Evolutionary conservation across 2,113 vertebrate species (phyloP).

Genomic region (Rostratula benghalensis): DNA sequence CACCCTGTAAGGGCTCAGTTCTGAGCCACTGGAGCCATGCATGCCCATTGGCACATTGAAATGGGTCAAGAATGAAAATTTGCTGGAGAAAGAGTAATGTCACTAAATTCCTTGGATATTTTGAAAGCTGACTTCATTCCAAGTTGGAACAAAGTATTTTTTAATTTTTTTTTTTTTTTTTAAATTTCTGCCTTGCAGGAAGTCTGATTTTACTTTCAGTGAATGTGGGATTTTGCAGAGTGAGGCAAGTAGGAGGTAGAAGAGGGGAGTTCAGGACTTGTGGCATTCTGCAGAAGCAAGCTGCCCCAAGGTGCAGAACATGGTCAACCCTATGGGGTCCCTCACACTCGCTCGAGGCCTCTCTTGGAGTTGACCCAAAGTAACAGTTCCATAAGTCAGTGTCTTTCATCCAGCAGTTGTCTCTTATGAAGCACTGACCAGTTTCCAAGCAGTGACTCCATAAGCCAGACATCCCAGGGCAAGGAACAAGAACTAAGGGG

Average conservation of each 20-base stretch:
- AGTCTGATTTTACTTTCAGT: not conserved
- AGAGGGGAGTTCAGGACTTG: not conserved
- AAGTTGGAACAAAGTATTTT: not conserved
- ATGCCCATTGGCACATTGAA: not conserved
- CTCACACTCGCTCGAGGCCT: not conserved
- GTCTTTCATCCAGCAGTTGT: not conserved
- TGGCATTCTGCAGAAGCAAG: not conserved
- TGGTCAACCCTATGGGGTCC: not conserved
- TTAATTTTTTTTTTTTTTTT: not conserved
- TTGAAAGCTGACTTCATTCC: not conserved
- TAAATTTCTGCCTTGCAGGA: not conserved
- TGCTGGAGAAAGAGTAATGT: not conserved
- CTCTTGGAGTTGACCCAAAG: not conserved
- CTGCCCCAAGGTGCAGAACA: not conserved
- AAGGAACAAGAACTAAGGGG: not conserved
- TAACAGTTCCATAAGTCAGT: not conserved
- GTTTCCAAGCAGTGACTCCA: conserved; percentile 29
- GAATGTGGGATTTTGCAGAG: not conserved
- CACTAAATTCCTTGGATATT: not conserved
- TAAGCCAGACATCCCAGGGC: not conserved
- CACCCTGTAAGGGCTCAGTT: not conserved
- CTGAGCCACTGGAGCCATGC: not conserved
- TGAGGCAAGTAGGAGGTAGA: not conserved
- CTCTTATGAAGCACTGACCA: not conserved
- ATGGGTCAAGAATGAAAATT: not conserved